Base-by-base conservation (phyloP, 2,888 invertebrate species). In the Hedychridium roseum region DNA sequence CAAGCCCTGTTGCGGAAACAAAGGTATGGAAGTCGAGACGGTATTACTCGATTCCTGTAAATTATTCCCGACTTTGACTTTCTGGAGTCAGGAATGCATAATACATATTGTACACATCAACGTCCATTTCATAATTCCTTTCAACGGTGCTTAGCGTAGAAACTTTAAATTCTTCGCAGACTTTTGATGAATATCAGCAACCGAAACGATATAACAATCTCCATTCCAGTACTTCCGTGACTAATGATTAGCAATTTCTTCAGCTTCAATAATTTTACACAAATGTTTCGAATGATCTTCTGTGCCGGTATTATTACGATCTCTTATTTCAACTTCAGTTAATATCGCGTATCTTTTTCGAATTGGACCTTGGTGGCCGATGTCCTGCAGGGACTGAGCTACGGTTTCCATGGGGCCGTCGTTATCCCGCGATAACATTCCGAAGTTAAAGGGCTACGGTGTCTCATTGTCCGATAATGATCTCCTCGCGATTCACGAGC, bases 261-360 rank as follows among this genome's bases (percentile, higher is more conserved):
- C n/a, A n/a, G n/a, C n/a, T n/a, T n/a, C n/a, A n/a, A n/a, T n/a
- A n/a, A n/a, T n/a, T n/a, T n/a, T n/a, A n/a, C n/a, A n/a, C n/a
- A n/a, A n/a, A n/a, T n/a, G n/a, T n/a, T n/a, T n/a, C n/a, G n/a
- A n/a, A n/a, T n/a, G n/a, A n/a, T n/a, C n/a, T n/a, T n/a, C n/a
- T n/a, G n/a, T n/a, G n/a, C n/a, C n/a, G n/a, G n/a, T n/a, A n/a
- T n/a, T n/a, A n/a, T n/a, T n/a, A n/a, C n/a, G n/a, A n/a, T n/a
- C n/a, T n/a, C n/a, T n/a, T n/a, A n/a, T n/a, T n/a, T n/a, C n/a
- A n/a, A n/a, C n/a, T 54, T 60, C 57, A 46, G 55, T 50, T 53
- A 61, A 65, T 63, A 61, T 63, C 9, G 16, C 31, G 18, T 52
- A 45, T 54, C 54, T 21, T 37, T 31, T 17, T 20, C 20, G 40